phyloP scores from a whole-genome alignment of 53 echinoderm and acorn worm genomes.

The Hippasteria phrygiana region DNA sequence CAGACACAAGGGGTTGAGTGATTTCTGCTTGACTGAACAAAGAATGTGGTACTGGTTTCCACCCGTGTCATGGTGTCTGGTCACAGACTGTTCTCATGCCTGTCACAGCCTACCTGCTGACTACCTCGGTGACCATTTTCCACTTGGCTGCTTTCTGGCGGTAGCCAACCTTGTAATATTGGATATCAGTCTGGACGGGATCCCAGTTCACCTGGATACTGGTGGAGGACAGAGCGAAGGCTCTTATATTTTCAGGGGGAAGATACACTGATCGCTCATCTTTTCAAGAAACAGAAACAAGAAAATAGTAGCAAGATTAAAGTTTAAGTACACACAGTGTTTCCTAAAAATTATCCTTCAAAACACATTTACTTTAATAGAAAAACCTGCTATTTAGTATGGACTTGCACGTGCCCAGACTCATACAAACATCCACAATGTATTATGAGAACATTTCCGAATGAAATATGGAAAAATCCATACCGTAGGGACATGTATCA shows the following conservation, averaged over 20 bases:
- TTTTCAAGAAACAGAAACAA: neutral
- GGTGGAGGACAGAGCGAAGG: slow-evolving; percentile 44
- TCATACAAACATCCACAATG: neutral
- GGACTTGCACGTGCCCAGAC: neutral
- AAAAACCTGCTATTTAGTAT: no score
- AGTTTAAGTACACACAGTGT: no score
- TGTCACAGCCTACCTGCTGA: neutral
- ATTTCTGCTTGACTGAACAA: no score
- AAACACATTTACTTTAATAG: no score
- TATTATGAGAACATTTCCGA: no score
- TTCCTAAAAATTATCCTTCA: no score
- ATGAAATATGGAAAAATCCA: no score
- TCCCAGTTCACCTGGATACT: slow-evolving; percentile 76
- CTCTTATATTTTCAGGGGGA: slow-evolving; percentile 66
- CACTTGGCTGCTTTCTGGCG: neutral
- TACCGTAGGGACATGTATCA: no score
- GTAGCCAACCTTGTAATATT: slow-evolving; percentile 48
- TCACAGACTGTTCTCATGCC: no score
- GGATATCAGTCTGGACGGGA: slow-evolving; percentile 19
- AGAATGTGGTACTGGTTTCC: no score
- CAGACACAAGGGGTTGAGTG: no score
- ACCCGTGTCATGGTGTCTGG: no score
- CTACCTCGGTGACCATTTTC: neutral
- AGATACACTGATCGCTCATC: slow-evolving; percentile 28
- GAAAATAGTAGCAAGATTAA: neutral